phyloP scores from a whole-genome alignment of 2,888 invertebrate species.

The Hirtodrosophila duncani region DNA sequence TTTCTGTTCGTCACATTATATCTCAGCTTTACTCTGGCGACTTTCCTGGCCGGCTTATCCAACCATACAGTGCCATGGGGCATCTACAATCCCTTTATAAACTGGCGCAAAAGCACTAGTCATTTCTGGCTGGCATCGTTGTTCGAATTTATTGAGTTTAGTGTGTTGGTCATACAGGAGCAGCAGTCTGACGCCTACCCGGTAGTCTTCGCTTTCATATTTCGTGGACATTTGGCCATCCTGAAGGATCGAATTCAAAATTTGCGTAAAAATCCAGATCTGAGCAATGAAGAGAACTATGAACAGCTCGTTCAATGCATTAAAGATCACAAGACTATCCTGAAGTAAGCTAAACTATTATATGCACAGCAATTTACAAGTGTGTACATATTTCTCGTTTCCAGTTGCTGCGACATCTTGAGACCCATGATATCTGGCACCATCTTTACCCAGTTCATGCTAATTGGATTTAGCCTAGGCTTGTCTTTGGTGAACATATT shows the following conservation, averaged over 20 bases:
- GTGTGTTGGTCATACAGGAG: conserved; percentile 5
- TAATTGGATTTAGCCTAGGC: conserved; percentile 25
- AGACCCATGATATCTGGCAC: conserved; percentile 22
- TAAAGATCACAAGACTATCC: conserved; percentile 31
- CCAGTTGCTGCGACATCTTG: conserved; percentile 19
- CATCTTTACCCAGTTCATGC: conserved; percentile 31
- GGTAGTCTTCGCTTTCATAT: conserved; percentile 17
- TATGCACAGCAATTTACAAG: neutral
- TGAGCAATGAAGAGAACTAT: conserved; percentile 17
- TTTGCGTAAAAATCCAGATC: conserved; percentile 12
- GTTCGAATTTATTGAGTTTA: conserved; percentile 15
- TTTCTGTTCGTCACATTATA: conserved; percentile 26
- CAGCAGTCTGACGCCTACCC: conserved; percentile 16
- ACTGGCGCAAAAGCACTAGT: conserved; percentile 24
- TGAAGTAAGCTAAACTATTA: conserved; percentile 15
- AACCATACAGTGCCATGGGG: conserved; percentile 33
- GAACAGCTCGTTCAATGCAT: conserved; percentile 35
- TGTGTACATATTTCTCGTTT: no score
- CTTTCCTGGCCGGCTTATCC: conserved; percentile 13
- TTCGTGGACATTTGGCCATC: conserved; percentile 22
- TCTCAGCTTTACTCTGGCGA: conserved; percentile 17
- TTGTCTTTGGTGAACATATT: conserved; percentile 21
- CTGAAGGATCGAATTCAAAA: conserved; percentile 19
- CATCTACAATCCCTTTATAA: conserved; percentile 34
- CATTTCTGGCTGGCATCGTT: conserved; percentile 25